Conservation (phyloP, 2,888 invertebrate species). For the Agrochola lota region DNA sequence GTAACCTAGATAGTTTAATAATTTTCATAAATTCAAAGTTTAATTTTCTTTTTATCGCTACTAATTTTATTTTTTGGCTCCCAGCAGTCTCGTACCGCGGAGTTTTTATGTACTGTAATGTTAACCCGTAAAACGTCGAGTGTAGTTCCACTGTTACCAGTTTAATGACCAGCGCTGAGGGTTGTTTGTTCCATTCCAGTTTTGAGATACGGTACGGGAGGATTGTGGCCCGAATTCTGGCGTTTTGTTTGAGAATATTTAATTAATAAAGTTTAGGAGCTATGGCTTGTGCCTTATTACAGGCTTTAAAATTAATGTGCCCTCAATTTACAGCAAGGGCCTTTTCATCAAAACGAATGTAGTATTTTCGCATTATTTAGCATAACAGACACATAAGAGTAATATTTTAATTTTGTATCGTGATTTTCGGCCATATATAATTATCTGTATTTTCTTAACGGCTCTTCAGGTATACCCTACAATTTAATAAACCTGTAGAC, state of each 20-base stretch:
- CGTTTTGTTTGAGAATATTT: slow-evolving; percentile 60
- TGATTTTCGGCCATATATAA: slow-evolving; percentile 4
- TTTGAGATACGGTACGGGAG: slow-evolving; percentile 40
- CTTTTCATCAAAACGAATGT: slow-evolving; percentile 20
- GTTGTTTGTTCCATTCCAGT: slow-evolving; percentile 59
- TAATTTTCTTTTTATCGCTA: slow-evolving; percentile 41
- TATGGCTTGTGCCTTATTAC: slow-evolving; percentile 27
- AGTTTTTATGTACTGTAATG: slow-evolving; percentile 54
- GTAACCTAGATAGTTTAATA: neutral
- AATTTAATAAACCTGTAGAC: slow-evolving; percentile 8
- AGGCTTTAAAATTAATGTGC: slow-evolving; percentile 37
- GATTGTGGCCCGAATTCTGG: slow-evolving; percentile 54
- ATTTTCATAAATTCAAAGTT: slow-evolving; percentile 34
- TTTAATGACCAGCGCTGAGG: slow-evolving; percentile 58
- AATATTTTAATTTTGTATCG: neutral
- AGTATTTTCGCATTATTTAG: neutral
- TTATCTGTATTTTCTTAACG: neutral
- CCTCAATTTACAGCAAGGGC: slow-evolving; percentile 21
- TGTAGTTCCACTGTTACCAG: slow-evolving; percentile 56
- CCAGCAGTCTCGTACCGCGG: slow-evolving; percentile 38
- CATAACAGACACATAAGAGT: neutral
- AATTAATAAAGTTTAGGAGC: slow-evolving; percentile 60
- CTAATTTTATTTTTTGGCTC: slow-evolving; percentile 38
- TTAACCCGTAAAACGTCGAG: slow-evolving; percentile 59
- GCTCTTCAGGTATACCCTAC: neutral